Conservation (phyloP, 2,888 invertebrate species). For the Phorcus lineatus region DNA sequence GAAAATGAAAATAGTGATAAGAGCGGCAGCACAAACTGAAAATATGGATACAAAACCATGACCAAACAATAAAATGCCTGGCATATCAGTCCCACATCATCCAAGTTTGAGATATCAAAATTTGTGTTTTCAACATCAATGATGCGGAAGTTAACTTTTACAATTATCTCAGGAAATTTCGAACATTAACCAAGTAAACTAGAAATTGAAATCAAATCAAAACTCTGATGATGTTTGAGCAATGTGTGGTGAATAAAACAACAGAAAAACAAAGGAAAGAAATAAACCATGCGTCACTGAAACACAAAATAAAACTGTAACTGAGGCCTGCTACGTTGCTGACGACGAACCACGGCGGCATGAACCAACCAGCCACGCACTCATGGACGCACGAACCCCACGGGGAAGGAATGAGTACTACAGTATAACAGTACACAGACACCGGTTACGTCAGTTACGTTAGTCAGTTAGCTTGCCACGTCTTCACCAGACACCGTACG, state of each 20-base stretch:
- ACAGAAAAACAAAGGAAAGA: neutral
- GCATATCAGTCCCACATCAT: neutral
- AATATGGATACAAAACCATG: neutral
- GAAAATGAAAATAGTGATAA: neutral
- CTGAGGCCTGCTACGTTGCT: neutral
- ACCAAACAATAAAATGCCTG: neutral
- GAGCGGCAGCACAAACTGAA: neutral
- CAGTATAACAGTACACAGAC: neutral
- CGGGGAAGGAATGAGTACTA: constrained; percentile 15
- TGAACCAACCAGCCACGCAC: too few species aligned
- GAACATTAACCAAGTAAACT: too few species aligned
- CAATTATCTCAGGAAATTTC: too few species aligned
- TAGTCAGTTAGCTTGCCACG: constrained; percentile 12
- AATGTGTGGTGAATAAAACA: neutral
- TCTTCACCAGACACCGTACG: constrained; percentile 19
- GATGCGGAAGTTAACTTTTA: too few species aligned
- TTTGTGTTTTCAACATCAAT: too few species aligned
- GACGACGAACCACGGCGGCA: neutral
- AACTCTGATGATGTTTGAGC: constrained; percentile 1
- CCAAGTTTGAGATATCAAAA: neutral
- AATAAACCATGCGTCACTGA: constrained; percentile 18
- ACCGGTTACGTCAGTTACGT: constrained; percentile 9
- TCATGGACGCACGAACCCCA: neutral
- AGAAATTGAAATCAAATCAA: too few species aligned
- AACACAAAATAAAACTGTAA: constrained; percentile 11